These are phyloP conservation scores for Pogoniulus pusillus DNA, from an alignment of 2,797 vertebrate genomes.

Conservation along the genomic window DNA sequence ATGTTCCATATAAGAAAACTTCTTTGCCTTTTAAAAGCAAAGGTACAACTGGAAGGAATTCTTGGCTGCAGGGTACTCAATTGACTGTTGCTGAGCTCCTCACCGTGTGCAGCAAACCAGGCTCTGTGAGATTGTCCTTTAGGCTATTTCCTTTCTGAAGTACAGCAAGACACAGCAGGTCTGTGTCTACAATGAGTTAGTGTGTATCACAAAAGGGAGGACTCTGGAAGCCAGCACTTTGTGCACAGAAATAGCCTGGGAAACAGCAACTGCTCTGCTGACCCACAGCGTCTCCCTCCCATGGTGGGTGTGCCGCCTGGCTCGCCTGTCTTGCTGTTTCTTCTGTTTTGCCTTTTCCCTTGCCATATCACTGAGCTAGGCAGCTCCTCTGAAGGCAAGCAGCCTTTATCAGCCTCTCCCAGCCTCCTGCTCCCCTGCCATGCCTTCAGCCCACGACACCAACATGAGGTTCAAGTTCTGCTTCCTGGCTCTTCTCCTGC, in stretches of 20 bases:
- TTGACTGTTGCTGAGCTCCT: not conserved
- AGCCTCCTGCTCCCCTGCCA: conserved; percentile 57
- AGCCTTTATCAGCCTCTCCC: conserved; percentile 75
- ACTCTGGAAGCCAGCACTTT: not conserved
- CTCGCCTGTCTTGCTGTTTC: not conserved
- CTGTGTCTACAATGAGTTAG: not conserved
- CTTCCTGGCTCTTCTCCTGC: conserved; percentile 83
- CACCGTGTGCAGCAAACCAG: not conserved
- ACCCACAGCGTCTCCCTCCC: not conserved
- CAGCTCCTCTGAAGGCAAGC: conserved; percentile 74
- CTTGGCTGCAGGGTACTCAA: not conserved
- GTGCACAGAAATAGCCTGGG: not conserved
- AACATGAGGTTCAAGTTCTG: conserved; percentile 93
- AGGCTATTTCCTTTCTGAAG: not conserved
- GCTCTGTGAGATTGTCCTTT: not conserved
- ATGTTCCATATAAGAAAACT: not conserved
- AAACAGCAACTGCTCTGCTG: not conserved
- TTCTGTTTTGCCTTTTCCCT: conserved; percentile 33
- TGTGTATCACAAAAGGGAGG: not conserved
- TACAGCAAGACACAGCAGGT: not conserved
- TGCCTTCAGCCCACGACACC: conserved; percentile 80
- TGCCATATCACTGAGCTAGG: conserved; percentile 65
- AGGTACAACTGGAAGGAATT: not conserved
- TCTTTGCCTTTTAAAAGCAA: not conserved
- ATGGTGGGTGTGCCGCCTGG: conserved; percentile 67